Percentiles rank a stretch among this genome's conserved stretches.
phyloP scores from a whole-genome alignment of 2,797 vertebrate genomes.

The Coregonus ussuriensis region DNA sequence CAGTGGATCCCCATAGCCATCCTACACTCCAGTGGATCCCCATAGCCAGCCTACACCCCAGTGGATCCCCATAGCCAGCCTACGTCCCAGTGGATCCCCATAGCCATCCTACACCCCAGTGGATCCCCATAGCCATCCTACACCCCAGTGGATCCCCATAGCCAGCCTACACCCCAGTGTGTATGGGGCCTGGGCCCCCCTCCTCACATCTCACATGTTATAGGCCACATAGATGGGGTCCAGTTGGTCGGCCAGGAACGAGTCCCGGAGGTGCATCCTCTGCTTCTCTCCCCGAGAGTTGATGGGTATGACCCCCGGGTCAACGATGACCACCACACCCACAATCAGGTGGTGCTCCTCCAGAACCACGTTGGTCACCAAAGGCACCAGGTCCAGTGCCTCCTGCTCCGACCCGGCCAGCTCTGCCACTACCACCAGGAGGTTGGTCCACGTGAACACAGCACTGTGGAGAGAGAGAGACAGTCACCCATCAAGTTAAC shows the following conservation, averaged over 20 bases:
- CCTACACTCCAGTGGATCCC: no score
- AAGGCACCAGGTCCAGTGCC: slow-evolving; percentile 92
- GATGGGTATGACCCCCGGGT: slow-evolving; percentile 95
- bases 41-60: no score
- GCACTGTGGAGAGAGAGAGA: slow-evolving; percentile 72
- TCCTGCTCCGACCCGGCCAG: slow-evolving; percentile 95
- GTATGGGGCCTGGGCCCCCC: not conserved
- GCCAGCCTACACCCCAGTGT: slow-evolving; percentile 4
- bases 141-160: slow-evolving; percentile 2
- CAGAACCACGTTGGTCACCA: slow-evolving; percentile 95
- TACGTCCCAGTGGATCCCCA: no score
- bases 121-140: no score
- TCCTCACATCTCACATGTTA: slow-evolving; percentile 84
- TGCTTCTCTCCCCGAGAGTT: slow-evolving; percentile 98
- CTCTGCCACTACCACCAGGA: slow-evolving; percentile 96
- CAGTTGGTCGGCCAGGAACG: slow-evolving; percentile 94
- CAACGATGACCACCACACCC: slow-evolving; percentile 95
- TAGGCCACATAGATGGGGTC: slow-evolving; percentile 98
- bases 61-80: no score
- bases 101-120: no score
- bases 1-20: no score
- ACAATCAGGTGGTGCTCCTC: slow-evolving; percentile 97
- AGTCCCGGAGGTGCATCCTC: slow-evolving; percentile 96
- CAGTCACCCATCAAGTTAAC: no score
- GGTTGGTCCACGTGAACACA: slow-evolving; percentile 98